Base-by-base conservation (phyloP, 2,888 invertebrate genomes). In the Dascillus cervinus region DNA sequence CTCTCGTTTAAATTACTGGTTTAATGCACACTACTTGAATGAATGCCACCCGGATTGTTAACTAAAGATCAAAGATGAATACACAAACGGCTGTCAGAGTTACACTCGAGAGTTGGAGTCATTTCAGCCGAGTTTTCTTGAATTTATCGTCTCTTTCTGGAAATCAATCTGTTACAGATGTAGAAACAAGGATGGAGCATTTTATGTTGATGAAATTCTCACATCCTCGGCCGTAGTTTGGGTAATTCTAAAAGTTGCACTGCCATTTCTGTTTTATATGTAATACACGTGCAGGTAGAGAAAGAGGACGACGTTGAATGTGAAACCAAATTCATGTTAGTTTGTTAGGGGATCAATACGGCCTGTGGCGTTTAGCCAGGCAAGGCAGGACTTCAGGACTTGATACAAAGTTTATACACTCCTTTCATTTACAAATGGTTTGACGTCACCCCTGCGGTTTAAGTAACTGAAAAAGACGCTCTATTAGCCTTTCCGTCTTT, bases 261-360 rank as follows among this genome's bases (percentile, higher is more conserved):
- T 14, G 6, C 9, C 14, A 21, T 12, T 24, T 24, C 32, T 22
- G 26, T 23, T 35, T 26, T 25, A 26, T 23, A 17, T 27, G 36
- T 32, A 32, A 29, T 21, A 26, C 19, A 22, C 21, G 37, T 39
- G 45, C 47, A 43, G 44, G 39, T 49, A 51, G 48, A 49, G 51
- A 49, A 54, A 54, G 47, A 46, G 47, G 41, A 43, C 48, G 46
- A 38, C 38, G 50, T 46, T 45, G 45, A 46, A 53, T 54, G 58
- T 58, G 52, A 52, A 51, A 56, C 52, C 56, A 59, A 59, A 59
- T 54, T 53, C 54, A 53, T 50, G 52, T 56, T 57, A 59, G 58
- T 56, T 57, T 53, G 57, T 52, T n/a, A 47, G 51, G 51, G 58
- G 63, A 63, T 63, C 63, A 60, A 63, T 63, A 63, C 60, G 59